These are phyloP conservation scores for Drosophila buzzatii DNA, from an alignment of 2,888 invertebrate species.

Conservation along the genomic window DNA sequence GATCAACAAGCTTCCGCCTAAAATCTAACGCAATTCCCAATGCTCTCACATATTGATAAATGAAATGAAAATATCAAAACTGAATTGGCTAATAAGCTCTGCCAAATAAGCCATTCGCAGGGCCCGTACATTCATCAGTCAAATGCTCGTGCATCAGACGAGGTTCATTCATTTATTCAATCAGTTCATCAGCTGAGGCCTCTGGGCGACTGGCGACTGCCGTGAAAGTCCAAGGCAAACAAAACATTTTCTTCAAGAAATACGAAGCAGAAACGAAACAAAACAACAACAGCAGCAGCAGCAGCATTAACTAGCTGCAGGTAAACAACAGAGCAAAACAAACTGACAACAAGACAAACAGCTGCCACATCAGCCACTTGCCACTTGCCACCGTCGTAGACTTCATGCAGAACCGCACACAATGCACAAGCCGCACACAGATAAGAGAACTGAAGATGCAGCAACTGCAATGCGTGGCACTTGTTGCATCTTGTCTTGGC, in stretches of 20 bases:
- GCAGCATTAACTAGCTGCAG: constrained; percentile 9
- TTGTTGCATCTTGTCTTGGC: constrained; percentile 14
- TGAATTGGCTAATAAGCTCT: not conserved
- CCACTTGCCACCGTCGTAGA: constrained; percentile 7
- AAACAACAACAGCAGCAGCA: constrained; percentile 2
- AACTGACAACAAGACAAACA: constrained; percentile 23
- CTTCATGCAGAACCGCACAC: constrained; percentile 24
- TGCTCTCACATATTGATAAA: not conserved
- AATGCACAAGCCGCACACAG: constrained; percentile 11
- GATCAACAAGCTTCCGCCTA: constrained; percentile 23
- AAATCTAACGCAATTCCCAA: constrained; percentile 10
- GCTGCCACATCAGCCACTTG: constrained; percentile 17
- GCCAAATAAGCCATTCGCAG: constrained; percentile 33
- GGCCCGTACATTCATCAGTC: constrained; percentile 12
- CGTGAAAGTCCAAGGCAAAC: constrained; percentile 64
- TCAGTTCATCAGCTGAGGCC: constrained; percentile 18
- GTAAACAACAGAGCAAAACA: constrained; percentile 24
- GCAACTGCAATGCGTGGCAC: constrained; percentile 15
- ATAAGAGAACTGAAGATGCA: constrained; percentile 34
- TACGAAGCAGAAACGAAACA: not conserved
- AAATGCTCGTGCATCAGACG: constrained; percentile 17
- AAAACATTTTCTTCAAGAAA: constrained; percentile 55
- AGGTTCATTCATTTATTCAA: constrained; percentile 41
- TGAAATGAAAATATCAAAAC: not conserved
- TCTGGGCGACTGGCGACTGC: constrained; percentile 18